Evolutionary conservation across 1,140 invertebrate species (phyloP), one percentile per base, ranked within the genome.

Genomic region (Listronotus oregonensis): DNA sequence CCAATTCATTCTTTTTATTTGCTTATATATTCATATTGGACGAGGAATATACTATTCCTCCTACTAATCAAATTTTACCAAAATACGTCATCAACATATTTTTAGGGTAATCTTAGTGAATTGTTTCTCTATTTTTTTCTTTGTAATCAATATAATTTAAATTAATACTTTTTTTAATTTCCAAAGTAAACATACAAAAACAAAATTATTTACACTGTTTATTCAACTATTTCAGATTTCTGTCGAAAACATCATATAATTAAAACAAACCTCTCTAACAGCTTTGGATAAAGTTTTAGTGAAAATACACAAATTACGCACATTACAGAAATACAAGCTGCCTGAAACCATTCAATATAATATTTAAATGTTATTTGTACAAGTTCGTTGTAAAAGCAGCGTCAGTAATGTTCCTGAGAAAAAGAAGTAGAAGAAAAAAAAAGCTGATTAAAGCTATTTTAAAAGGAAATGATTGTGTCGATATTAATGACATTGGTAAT

Each of bases 381-480:
- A 9, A 31, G 59, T 9, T 14, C 32, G 47, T 2, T 12, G 17
- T 34, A 21, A 18, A 52, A 52, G 14, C 15, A 32, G n/a, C 17
- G 39, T 52, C 39, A 61, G 59, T 61, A 37, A 61, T 61, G 59
- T 61, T 61, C 18, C 34, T 51, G 47, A 61, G 51, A 43, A 61
- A 61, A 46, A 39, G 59, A 52, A 61, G 34, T 61, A 61, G 59
- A 49, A 59, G 57, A 31, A 59, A 59, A 61, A 50, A 47, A 34
- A 43, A 31, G n/a, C 32, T 31, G 34, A 37, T 37, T 27, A 17
- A 12, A 47, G 5, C n/a, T 12, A 37, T 21, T 34, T 9, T 17
- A 15, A 14, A 15, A 17, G 47, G 59, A 61, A 46, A 63, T 63
- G 60, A 47, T 59, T 17, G 12, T 34, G 27, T n/a, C 46, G 18